Base-by-base conservation (phyloP, 2,888 invertebrate genomes). In the Drosophila algonquin region DNA sequence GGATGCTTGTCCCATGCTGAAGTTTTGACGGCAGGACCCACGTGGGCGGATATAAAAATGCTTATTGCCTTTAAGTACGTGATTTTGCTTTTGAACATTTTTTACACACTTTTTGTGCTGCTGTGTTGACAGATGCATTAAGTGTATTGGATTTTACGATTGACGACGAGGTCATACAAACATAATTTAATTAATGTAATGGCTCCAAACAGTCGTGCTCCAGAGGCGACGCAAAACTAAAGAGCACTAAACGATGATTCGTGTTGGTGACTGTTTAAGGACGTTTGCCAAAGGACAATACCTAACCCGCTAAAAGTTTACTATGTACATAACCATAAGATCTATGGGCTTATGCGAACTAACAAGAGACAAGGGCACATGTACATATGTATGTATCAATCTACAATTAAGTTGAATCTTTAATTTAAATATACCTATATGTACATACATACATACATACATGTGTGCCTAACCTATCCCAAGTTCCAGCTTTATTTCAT, bases 41-140 rank as follows among this genome's bases (percentile, higher is more conserved):
- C 50, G 62, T 63, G 75, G 69, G 71, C 62, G 63, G 63, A 60
- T 71, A 74, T 83, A 87, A 83, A 82, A 84, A 87, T 79, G 73
- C 79, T 84, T 87, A 87, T 83, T 79, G 87, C 83, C 79, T 83
- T 86, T 82, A 85, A 83, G 77, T 87, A 85, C 81, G 83, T 80
- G 80, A 86, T 80, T 88, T 86, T 74, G 65, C 77, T 75, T 69
- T 74, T 75, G 54, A 63, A 70, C 58, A 59, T 76, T 75, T 59
- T 18, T 24, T 45, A 35, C 50, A 18, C 51, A 16, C 57, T 56
- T 56, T 74, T 68, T 60, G 67, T 40, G 46, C 46, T 58, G 6
- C 50, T 44, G 60, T 53, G 65, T 70, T 61, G 68, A 73, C 73
- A 74, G 51, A 71, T 73, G 72, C 82, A 82, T 82, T 86, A 86